Evolutionary conservation across 1,140 invertebrate species (phyloP), one percentile per base, ranked within the genome.

Genomic region (Trachymyrmex cornetzi): DNA sequence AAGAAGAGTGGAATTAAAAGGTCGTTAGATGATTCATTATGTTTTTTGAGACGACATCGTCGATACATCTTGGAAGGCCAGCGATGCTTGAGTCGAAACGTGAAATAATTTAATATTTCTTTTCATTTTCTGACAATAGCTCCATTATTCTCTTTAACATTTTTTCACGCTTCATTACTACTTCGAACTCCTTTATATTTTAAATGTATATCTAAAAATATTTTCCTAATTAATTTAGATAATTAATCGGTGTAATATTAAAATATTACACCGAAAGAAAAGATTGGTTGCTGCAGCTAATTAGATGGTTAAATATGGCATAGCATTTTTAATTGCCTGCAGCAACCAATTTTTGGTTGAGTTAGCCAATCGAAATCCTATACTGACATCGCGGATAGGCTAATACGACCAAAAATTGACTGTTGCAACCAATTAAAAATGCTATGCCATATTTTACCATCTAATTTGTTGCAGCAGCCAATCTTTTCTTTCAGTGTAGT

Each of bases 11-110:
- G 24, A 84, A 74, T 84, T 74, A 59, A 74, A 74, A 30, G 24
- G 7, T 74, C 55, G 38, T 50, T 84, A 50, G 11, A 44, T 57
- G 50, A 81, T 71, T 81, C 79, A 59, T 81, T 86, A 81, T 86
- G 82, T 86, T 57, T 85, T 71, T 69, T 38, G 24, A 53, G 38
- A 72, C 24, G 50, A 86, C n/a, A 24, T 86, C 16, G 48, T 71
- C 50, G 53, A 81, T 81, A 81, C 22, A 79, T 67, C 69, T 74
- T 48, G 69, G 7, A 50, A 48, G 24, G 3, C 24, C 67, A 48
- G 67, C 34, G 19, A 34, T 34, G 14, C 16, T 59, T 72, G 19
- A 19, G 38, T 11, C 22, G 9, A 27, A 48, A 82, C 0, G 24
- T 59, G 7, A 74, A 84, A 27, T 44, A 61, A 74, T 1, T 50